Conservation (phyloP, 2,888 invertebrate species). For the Metacarcinus magister region DNA sequence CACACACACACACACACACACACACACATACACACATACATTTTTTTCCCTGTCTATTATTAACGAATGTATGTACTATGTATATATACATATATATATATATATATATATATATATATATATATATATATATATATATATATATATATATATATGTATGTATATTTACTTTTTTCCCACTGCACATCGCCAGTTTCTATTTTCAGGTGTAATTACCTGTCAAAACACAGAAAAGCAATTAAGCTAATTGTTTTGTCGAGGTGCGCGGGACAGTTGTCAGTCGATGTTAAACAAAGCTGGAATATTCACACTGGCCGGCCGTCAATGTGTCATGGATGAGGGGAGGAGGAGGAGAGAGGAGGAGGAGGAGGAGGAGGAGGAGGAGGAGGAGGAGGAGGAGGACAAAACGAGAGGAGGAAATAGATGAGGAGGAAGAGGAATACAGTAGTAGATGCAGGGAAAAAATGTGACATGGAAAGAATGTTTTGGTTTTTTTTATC, state of each 20-base stretch:
- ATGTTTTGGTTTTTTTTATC: not conserved
- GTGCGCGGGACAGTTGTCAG: conserved; percentile 45
- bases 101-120: too few relatives aligned
- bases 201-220: conserved; percentile 30
- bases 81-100: too few relatives aligned
- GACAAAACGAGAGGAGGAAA: not conserved
- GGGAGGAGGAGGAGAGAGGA: not conserved
- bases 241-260: conserved; percentile 44
- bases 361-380: not conserved
- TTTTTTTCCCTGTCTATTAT: not conserved
- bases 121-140: too few relatives aligned
- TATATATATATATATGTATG: too few relatives aligned
- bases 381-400: not conserved
- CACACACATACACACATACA: conserved; percentile 41
- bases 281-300: conserved; percentile 41
- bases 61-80: not conserved
- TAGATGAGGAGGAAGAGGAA: not conserved
- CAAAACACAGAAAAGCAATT: conserved; percentile 44
- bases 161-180: not conserved
- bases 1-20: conserved; percentile 38
- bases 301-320: conserved; percentile 12
- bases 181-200: conserved; percentile 35
- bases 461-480: not conserved
- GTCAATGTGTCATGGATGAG: not conserved
- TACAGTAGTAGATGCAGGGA: not conserved